These are phyloP conservation scores for Heteromurus nitidus DNA, from an alignment of 2,888 invertebrate genomes.

Conservation along the genomic window DNA sequence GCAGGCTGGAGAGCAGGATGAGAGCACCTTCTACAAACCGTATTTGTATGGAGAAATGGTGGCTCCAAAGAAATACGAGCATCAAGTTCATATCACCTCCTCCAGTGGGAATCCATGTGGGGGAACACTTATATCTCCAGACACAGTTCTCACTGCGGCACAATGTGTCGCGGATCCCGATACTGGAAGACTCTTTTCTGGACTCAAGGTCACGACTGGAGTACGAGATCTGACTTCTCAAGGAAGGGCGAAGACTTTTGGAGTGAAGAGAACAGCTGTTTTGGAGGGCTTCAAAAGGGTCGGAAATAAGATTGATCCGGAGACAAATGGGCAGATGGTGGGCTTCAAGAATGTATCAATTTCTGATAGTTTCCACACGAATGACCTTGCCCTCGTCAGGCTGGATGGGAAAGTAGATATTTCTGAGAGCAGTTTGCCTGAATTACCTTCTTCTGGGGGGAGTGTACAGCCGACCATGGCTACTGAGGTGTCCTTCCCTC, in stretches of 20 bases:
- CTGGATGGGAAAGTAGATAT: not conserved
- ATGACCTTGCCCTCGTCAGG: conserved; percentile 15
- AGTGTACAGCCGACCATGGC: too few species aligned
- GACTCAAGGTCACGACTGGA: conserved; percentile 6
- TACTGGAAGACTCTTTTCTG: not conserved
- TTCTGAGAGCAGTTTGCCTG: not conserved
- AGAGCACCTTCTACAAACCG: not conserved
- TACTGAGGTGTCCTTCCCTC: not conserved
- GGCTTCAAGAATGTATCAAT: not conserved
- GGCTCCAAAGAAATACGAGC: not conserved
- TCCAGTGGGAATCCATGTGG: conserved; percentile 7
- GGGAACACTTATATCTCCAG: conserved; percentile 5
- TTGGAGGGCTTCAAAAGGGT: not conserved
- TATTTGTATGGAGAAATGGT: not conserved
- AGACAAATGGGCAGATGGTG: not conserved
- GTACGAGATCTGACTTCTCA: not conserved
- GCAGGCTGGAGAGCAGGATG: conserved; percentile 1
- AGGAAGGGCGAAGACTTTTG: not conserved
- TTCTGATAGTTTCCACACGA: not conserved
- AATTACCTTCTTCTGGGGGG: not conserved
- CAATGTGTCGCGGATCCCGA: conserved; percentile 13
- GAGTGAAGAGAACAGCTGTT: not conserved
- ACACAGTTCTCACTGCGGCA: conserved; percentile 15
- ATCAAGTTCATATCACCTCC: conserved; percentile 13
- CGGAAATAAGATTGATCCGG: not conserved